Evolutionary conservation across 1,140 invertebrate genomes (phyloP), one percentile per base, ranked within the genome.

Genomic region (Ridgeia piscesae): DNA sequence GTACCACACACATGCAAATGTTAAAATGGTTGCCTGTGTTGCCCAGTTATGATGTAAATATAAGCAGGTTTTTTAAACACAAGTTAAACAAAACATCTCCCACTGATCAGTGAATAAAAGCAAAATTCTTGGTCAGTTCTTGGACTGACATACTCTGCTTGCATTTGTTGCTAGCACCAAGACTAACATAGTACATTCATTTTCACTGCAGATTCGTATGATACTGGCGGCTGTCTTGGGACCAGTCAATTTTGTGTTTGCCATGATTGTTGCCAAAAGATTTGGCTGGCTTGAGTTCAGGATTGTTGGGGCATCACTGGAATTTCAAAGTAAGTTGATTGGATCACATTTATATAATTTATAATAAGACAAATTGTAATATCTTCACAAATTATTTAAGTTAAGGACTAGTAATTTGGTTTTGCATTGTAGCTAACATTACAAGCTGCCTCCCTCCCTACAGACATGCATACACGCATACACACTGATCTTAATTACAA

Each of bases 251-350:
- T 94, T 95, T n/a, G 58, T 94, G 33, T 92, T 95, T 34, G 94
- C 94, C 0, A 93, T 92, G 89, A 89, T 92, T 27, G 95, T 95
- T 31, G 94, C 94, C 21, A 92, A 88, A 93, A 92, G 94, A 34
- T 95, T 95, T 95, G 95, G 95, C n/a, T 95, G 93, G 92, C 92
- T 95, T 9, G 94, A 94, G 77, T 95, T 95, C 89, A 93, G 94
- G 77, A 95, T 95, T 90, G 95, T 95, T 92, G 95, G 95, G 88
- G 95, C 95, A 14, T 95, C 94, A 89, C 93, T 94, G 93, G 92
- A 92, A 31, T 90, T 95, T 33, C 94, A 95, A 91, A 89, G 94
- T 95, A 93, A 94, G 94, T 94, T 77, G 27, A 77, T 89, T 93
- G 14, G 34, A 90, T 35, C 21, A 4, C 21, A 90, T 90, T 17